Base-by-base conservation (phyloP, 1,140 invertebrate genomes). In the Choristoneura fumiferana region DNA sequence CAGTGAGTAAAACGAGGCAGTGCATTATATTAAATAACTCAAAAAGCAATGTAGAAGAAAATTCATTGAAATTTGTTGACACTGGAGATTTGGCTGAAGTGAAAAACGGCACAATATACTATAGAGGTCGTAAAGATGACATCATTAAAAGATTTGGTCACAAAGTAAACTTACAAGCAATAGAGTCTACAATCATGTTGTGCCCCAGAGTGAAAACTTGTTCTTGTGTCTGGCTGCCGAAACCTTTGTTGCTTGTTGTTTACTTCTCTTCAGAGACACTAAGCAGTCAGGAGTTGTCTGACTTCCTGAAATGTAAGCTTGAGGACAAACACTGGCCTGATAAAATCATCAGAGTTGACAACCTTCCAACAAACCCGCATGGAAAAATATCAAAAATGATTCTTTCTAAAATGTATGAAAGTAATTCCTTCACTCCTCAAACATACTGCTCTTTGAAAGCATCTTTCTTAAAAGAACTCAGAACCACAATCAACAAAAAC, bases 91-190 rank as follows among this genome's bases (percentile, higher is more conserved):
- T 93, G 52, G 94, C 91, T 17, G 67, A 91, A 85, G 78, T 90
- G 29, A 76, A 84, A 64, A 79, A 80, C 55, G 90, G 90, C 4
- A 81, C 78, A 45, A 82, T 95, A n/a, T 92, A 91, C 69, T 95
- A 93, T 65, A 85, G 91, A 67, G 92, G 93, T 8, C 90, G 95
- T 54, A 90, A 80, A 63, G 93, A 95, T 87, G 89, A 91, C 62
- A 78, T 92, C 36, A 87, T 96, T n/a, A 96, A 96, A 87, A 86
- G 94, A 78, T 92, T 93, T 84, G 95, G 95, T 1, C 90, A 93
- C 63, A 93, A 93, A 81, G 71, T 96, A 13, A 91, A 92, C 73
- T 77, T 95, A 22, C 69, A 82, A 22, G 75, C 89, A 52, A 91
- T 96, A 43, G 92, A 95, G 84, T 76, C 83, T 67, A 83, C 86